These are phyloP conservation scores for Drosophila santomea DNA, from an alignment of 1,140 invertebrate species.

Conservation along the genomic window DNA sequence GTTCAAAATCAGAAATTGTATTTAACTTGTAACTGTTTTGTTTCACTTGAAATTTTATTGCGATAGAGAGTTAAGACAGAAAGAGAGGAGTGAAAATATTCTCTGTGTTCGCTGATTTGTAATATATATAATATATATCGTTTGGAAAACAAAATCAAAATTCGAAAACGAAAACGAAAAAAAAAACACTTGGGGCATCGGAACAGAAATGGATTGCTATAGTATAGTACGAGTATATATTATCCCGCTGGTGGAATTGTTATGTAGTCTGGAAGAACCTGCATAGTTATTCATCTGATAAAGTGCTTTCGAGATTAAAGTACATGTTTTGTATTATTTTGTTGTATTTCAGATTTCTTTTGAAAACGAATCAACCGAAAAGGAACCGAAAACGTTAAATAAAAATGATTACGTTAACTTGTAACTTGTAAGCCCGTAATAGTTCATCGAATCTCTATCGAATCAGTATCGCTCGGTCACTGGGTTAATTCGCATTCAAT, in stretches of 20 bases:
- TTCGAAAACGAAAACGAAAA: slow-evolving; percentile 13
- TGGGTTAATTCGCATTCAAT: slow-evolving; percentile 64
- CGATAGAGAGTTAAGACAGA: slow-evolving; percentile 74
- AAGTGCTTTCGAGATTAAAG: slow-evolving; percentile 58
- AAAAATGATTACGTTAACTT: slow-evolving; percentile 6
- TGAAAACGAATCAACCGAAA: slow-evolving; percentile 46
- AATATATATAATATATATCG: slow-evolving; percentile 35
- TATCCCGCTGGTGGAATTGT: slow-evolving; percentile 72
- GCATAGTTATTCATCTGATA: slow-evolving; percentile 71
- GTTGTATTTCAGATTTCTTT: slow-evolving; percentile 49
- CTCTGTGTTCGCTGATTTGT: slow-evolving; percentile 66
- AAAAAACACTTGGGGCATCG: slow-evolving; percentile 12
- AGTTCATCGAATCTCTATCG: slow-evolving; percentile 54
- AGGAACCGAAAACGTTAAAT: slow-evolving; percentile 36
- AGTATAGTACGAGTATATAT: slow-evolving; percentile 34
- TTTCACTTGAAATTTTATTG: slow-evolving; percentile 60
- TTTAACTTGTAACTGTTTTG: slow-evolving; percentile 49
- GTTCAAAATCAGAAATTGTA: slow-evolving; percentile 69
- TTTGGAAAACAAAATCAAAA: slow-evolving; percentile 5
- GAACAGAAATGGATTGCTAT: slow-evolving; percentile 39
- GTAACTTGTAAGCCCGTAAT: slow-evolving; percentile 46
- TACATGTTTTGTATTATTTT: slow-evolving; percentile 53
- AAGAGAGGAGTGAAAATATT: slow-evolving; percentile 70
- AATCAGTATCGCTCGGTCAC: slow-evolving; percentile 40
- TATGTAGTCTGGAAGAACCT: slow-evolving; percentile 74